phyloP scores from a whole-genome alignment of 2,113 vertebrate species.

The Eublepharis macularius region DNA sequence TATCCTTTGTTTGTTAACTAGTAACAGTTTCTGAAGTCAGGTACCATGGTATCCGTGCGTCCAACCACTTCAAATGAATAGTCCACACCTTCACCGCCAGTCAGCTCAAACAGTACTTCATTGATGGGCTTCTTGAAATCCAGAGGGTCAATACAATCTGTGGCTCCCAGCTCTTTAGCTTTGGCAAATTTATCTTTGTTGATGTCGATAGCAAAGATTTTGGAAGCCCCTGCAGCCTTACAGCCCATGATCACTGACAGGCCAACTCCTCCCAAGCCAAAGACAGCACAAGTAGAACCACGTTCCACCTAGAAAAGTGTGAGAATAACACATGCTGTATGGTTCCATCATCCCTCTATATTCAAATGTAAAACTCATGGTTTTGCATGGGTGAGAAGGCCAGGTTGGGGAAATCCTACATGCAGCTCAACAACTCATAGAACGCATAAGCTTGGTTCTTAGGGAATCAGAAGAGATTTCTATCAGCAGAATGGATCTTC shows the following conservation, averaged over 20 bases:
- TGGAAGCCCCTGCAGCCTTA: slow-evolving; percentile 78
- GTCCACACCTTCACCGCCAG: slow-evolving; percentile 71
- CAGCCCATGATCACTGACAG: slow-evolving; percentile 85
- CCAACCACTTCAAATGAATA: slow-evolving; percentile 82
- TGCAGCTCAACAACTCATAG: too few relatives aligned
- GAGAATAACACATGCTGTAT: slow-evolving; percentile 2
- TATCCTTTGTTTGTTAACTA: too few relatives aligned
- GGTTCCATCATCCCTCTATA: not conserved
- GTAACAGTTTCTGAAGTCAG: slow-evolving; percentile 13
- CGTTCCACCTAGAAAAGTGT: slow-evolving; percentile 74
- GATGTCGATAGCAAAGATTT: slow-evolving; percentile 78
- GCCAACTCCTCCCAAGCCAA: slow-evolving; percentile 85
- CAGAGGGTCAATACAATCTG: slow-evolving; percentile 77
- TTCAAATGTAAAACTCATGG: too few relatives aligned
- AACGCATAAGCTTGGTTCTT: too few relatives aligned
- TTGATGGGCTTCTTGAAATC: slow-evolving; percentile 75
- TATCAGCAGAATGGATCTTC: too few relatives aligned
- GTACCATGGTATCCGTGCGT: slow-evolving; percentile 77
- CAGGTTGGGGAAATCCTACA: too few relatives aligned
- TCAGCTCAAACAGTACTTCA: slow-evolving; percentile 80
- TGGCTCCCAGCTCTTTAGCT: slow-evolving; percentile 79
- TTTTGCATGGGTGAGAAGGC: too few relatives aligned
- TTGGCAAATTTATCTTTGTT: slow-evolving; percentile 83
- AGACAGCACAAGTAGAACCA: slow-evolving; percentile 82
- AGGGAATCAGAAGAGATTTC: too few relatives aligned